Conservation (phyloP, 1,140 invertebrate species). For the Drosophila lacertosa region DNA sequence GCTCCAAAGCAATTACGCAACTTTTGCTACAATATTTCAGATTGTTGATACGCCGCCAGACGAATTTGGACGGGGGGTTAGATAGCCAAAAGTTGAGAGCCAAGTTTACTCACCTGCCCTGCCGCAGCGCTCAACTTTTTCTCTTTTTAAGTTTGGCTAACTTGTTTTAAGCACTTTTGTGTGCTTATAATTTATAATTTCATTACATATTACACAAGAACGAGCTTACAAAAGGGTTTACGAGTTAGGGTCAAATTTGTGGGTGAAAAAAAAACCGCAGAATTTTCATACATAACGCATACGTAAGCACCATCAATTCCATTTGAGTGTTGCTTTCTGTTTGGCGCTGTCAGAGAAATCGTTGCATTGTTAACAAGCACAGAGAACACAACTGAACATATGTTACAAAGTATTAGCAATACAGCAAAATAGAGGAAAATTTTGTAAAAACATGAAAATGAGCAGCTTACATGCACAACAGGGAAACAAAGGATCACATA, state of each 20-base stretch:
- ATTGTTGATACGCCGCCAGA: constrained; percentile 3
- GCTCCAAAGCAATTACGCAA: constrained; percentile 53
- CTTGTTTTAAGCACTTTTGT: constrained; percentile 36
- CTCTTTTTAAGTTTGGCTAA: constrained; percentile 15
- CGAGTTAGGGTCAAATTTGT: background rate
- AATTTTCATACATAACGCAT: constrained; percentile 41
- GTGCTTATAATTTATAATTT: constrained; percentile 39
- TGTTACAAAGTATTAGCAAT: constrained; percentile 52
- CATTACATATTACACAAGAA: constrained; percentile 15
- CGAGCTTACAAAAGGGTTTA: constrained; percentile 1
- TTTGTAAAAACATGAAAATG: constrained; percentile 41
- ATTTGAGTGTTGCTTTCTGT: constrained; percentile 24
- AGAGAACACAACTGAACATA: constrained; percentile 62
- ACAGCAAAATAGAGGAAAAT: constrained; percentile 9
- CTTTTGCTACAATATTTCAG: constrained; percentile 47
- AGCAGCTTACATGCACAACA: constrained; percentile 52
- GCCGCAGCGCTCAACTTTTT: constrained; percentile 25
- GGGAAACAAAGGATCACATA: constrained; percentile 12
- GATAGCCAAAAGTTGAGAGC: constrained; percentile 40
- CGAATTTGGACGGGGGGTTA: background rate
- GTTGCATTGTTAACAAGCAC: constrained; percentile 54
- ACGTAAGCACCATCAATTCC: constrained; percentile 59
- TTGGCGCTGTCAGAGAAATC: constrained; percentile 55
- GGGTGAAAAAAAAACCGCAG: background rate
- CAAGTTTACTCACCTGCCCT: constrained; percentile 69